Evolutionary conservation across 2,888 invertebrate genomes (phyloP), one percentile per base, ranked within the genome.

Genomic region (Bursaphelenchus okinawaensis): DNA sequence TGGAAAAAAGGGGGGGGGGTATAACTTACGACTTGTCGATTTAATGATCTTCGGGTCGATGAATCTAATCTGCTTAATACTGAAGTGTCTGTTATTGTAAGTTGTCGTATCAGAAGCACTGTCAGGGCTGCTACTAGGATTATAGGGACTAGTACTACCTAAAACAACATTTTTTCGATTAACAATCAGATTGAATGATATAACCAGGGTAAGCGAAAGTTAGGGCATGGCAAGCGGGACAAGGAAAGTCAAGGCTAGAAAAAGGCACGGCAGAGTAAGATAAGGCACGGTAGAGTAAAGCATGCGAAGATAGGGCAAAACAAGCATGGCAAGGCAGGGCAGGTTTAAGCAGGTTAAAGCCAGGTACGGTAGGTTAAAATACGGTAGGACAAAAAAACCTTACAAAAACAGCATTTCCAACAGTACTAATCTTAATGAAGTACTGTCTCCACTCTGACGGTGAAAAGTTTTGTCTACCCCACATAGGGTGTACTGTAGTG

Each of bases 401-500:
- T 74, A 31, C 79, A 73, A 51, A 72, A 64, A 61, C 64, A 55
- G 72, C 76, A 54, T 76, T 73, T 40, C 67, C 66, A 20, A 73
- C 60, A 16, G 75, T 73, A 54, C 76, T 76, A 28, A 63, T 63
- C 31, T 67, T 62, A n/a, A 73, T 70, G 55, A 74, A 76, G n/a
- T 54, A n/a, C 54, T 27, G 24, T 54, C 62, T 67, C 23, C 22
- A 62, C 16, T 55, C 19, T 9, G 7, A 54, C 4, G 16, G 27
- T 0, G 65, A 31, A 16, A 50, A 28, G 20, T 65, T 63, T n/a
- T 23, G 19, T 19, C 50, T 63, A 29, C 67, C 68, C 51, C 52
- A 68, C 7, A 31, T 69, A 4, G 73, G 71, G 52, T 71, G 67
- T 23, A 27, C 31, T 24, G 27, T 22, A 52, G 69, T 72, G 0